Conservation (phyloP, 2,888 invertebrate genomes). For the Drosophila parthenogenetica region DNA sequence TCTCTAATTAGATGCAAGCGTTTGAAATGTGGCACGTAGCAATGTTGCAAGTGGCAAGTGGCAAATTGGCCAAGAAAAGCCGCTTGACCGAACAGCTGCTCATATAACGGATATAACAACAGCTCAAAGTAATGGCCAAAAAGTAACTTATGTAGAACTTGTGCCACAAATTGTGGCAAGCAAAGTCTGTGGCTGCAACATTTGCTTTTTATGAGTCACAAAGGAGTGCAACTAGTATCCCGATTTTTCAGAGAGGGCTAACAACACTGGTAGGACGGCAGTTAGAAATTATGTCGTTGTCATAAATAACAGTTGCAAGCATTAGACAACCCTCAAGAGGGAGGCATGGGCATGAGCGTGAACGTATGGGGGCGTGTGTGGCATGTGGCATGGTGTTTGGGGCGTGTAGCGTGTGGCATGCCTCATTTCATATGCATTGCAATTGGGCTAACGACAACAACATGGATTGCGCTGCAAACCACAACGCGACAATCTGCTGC, state of each 20-base stretch:
- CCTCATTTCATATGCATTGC: constrained; percentile 58
- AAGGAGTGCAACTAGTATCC: constrained; percentile 33
- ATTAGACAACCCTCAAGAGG: constrained; percentile 34
- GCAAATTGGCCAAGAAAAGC: neutral
- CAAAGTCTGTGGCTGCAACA: constrained; percentile 34
- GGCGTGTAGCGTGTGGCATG: constrained; percentile 11
- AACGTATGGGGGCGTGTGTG: constrained; percentile 25
- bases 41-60: constrained; percentile 11
- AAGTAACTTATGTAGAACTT: constrained; percentile 17
- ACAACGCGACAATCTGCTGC: constrained; percentile 41
- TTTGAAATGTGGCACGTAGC: constrained; percentile 57
- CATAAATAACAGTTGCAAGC: constrained; percentile 64
- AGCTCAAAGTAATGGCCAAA: constrained; percentile 30
- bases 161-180: constrained; percentile 33
- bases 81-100: constrained; percentile 2
- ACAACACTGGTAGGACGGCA: constrained; percentile 12
- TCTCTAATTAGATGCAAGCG: constrained; percentile 81
- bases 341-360: neutral
- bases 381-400: constrained; percentile 12
- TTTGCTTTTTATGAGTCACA: constrained; percentile 53
- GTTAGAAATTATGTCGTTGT: constrained; percentile 62
- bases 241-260: too few species aligned
- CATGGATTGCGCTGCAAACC: constrained; percentile 15
- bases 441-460: constrained; percentile 65
- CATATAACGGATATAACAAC: constrained; percentile 2